phyloP scores from a whole-genome alignment of 2,113 vertebrate genomes.

The Corydoras sp. region DNA sequence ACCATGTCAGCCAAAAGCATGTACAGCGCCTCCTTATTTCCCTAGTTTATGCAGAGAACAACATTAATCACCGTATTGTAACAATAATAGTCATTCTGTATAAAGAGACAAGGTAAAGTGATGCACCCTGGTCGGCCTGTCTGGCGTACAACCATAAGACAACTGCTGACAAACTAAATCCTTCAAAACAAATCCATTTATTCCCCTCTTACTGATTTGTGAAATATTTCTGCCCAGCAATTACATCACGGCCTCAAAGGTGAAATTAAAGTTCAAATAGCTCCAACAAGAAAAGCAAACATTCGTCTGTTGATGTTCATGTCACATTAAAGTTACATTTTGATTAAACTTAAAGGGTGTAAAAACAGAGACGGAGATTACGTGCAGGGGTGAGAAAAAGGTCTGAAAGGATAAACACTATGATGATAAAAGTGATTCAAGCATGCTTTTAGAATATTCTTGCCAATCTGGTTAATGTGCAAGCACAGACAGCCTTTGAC shows the following conservation, averaged over 20 bases:
- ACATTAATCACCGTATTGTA: slow-evolving; percentile 22
- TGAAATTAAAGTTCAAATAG: slow-evolving; percentile 49
- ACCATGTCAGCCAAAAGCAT: neutral
- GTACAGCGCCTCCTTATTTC: neutral
- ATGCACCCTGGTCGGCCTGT: slow-evolving; percentile 19
- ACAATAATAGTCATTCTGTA: neutral
- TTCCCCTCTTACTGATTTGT: slow-evolving; percentile 34
- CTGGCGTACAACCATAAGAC: slow-evolving; percentile 38
- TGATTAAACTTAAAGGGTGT: slow-evolving; percentile 52
- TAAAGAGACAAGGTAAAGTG: slow-evolving; percentile 4
- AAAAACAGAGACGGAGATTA: slow-evolving; percentile 20
- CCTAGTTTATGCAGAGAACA: slow-evolving; percentile 25
- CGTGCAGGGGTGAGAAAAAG: slow-evolving; percentile 14
- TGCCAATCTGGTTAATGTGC: slow-evolving; percentile 22
- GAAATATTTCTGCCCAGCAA: slow-evolving; percentile 24
- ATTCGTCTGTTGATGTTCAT: slow-evolving; percentile 56
- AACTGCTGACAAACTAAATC: slow-evolving; percentile 40
- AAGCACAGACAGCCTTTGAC: slow-evolving; percentile 18
- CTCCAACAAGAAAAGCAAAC: slow-evolving; percentile 31
- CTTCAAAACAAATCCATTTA: slow-evolving; percentile 23
- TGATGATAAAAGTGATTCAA: slow-evolving; percentile 38
- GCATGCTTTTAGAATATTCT: slow-evolving; percentile 27
- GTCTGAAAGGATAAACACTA: slow-evolving; percentile 7
- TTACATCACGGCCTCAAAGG: slow-evolving; percentile 58
- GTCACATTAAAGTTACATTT: slow-evolving; percentile 48